Evolutionary conservation across 2,113 vertebrate genomes (phyloP), one percentile per base, ranked within the genome.

Genomic region (Cnemophilus loriae): DNA sequence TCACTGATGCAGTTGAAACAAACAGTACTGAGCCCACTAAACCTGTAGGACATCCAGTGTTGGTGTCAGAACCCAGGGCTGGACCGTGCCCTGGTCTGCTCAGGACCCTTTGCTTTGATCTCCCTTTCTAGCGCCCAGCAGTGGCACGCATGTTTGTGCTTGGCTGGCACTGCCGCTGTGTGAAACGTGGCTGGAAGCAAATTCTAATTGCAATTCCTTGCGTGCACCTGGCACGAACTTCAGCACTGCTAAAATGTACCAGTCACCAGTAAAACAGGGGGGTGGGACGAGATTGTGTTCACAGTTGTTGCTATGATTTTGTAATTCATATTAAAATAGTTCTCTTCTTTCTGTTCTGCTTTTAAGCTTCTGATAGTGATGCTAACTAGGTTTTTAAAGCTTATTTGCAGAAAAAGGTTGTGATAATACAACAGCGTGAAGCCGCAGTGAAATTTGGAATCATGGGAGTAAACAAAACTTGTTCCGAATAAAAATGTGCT

Each of bases 161-260:
- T 30, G 37, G 35, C 67, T 77, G 69, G 64, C 67, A 30, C 32
- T 46, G 60, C 61, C 0, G 0, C 49, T 19, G 8, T 60, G 88
- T 27, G 74, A 70, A 84, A 84, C 2, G 1, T 2, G 7, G 22
- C 81, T 90, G 70, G 92, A 87, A 92, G 60, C 67, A 89, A 82
- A 74, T 53, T 50, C 75, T 82, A 42, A 65, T 91, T 78, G 64
- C 44, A 60, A 65, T 92, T 85, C 86, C 67, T 75, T 24, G 17
- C 2, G 2, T 65, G 82, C 60, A 56, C 61, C 83, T 87, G 59
- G 85, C 85, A 78, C 76, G 68, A 79, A 73, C 44, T 16, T 67
- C 60, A 78, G 35, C 49, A 20, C 37, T 28, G 6, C 76, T 73
- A 41, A 60, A 81, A 88, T 22, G 17, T 26, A 57, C n/a, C 20